Percentiles rank a stretch among this genome's conserved stretches.
Conservation (phyloP, 2,113 vertebrate genomes). For the Psittacula cyanocephala region DNA sequence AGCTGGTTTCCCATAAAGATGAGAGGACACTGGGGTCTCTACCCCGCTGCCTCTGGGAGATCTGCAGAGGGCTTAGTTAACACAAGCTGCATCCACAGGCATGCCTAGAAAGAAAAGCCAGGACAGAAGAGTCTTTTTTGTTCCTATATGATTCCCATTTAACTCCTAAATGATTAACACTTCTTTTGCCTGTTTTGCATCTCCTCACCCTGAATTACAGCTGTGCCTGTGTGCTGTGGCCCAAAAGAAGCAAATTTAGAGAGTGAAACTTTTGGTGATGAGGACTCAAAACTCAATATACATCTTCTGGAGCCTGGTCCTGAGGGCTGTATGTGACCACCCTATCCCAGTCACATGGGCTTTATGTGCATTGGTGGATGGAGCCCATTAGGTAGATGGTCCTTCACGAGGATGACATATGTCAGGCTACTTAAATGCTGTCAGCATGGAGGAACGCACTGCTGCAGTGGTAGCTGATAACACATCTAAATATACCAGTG, state of each 20-base stretch:
- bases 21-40: background rate
- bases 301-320: background rate
- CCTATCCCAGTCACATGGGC: background rate
- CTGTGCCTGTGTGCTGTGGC: background rate
- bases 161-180: background rate
- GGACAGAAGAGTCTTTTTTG: background rate
- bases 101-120: background rate
- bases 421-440: rapidly evolving
- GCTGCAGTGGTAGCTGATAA: background rate
- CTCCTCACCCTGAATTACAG: background rate
- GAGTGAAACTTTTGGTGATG: background rate
- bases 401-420: rapidly evolving
- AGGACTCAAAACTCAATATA: background rate
- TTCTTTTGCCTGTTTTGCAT: background rate
- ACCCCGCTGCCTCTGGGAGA: background rate
- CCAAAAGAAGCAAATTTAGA: background rate
- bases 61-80: background rate
- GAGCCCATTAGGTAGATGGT: background rate
- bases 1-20: background rate
- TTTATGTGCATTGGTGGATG: rapidly evolving
- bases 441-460: background rate
- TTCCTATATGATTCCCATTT: background rate
- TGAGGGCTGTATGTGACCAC: background rate
- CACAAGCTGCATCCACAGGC: background rate
- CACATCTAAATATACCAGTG: constrained; percentile 44